Evolutionary conservation across 2,113 vertebrate genomes (phyloP).

Genomic region (Strix uralensis): DNA sequence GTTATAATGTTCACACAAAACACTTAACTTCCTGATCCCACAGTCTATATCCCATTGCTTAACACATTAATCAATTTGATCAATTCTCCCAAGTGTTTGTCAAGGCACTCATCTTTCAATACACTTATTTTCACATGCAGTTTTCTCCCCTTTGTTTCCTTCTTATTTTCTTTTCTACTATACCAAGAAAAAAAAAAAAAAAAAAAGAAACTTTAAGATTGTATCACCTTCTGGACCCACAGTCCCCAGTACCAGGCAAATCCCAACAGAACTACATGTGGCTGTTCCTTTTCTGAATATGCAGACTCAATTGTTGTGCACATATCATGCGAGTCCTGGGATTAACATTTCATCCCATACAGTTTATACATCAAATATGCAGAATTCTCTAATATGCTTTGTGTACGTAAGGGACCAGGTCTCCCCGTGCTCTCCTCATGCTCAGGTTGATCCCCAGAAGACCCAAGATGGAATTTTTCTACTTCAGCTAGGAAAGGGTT

Average conservation of each 20-base stretch:
- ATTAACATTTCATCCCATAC: background rate
- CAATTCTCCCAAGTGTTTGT: slow-evolving; percentile 34
- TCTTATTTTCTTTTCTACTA: background rate
- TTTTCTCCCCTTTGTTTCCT: background rate
- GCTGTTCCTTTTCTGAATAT: background rate
- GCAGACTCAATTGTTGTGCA: background rate
- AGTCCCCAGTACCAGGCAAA: background rate
- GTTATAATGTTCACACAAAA: slow-evolving; percentile 37
- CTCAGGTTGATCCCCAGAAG: background rate
- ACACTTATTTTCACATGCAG: background rate
- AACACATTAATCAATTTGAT: slow-evolving; percentile 34
- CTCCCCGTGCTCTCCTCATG: background rate
- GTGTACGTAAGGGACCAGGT: background rate
- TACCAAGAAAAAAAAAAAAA: background rate
- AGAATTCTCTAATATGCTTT: background rate
- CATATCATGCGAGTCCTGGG: fast-evolving
- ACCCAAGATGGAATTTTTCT: background rate
- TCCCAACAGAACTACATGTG: background rate
- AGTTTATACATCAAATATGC: background rate
- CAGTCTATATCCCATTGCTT: slow-evolving; percentile 2
- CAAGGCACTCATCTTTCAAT: background rate
- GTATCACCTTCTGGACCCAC: background rate
- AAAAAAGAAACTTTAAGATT: background rate
- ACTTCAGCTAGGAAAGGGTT: background rate
- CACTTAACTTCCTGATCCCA: slow-evolving; percentile 29